These are phyloP conservation scores for Amphiprion percula DNA, from an alignment of 2,113 vertebrate genomes.

Conservation along the genomic window DNA sequence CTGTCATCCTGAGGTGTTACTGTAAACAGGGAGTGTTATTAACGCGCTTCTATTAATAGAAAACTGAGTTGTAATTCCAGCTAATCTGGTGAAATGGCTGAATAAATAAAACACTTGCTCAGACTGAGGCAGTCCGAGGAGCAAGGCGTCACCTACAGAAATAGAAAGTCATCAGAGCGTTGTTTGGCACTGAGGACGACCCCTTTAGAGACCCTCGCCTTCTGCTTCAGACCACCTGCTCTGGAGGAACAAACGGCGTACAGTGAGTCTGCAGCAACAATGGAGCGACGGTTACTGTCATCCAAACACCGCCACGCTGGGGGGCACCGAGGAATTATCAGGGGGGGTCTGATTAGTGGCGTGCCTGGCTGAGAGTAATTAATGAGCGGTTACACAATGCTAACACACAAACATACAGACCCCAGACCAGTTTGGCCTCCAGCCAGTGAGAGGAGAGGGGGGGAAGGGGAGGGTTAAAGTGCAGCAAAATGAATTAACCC, in stretches of 20 bases:
- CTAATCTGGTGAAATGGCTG: not conserved
- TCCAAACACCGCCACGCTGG: slow-evolving; percentile 51
- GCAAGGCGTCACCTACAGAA: slow-evolving; percentile 11
- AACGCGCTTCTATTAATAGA: not conserved
- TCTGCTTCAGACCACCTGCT: slow-evolving; percentile 76
- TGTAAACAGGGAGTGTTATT: not conserved
- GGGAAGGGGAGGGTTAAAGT: slow-evolving; percentile 49
- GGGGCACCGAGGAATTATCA: slow-evolving; percentile 50
- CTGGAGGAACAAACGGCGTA: slow-evolving; percentile 62
- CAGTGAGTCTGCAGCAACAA: slow-evolving; percentile 72
- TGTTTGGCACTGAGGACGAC: slow-evolving; percentile 51
- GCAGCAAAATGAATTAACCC: slow-evolving; percentile 75
- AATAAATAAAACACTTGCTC: slow-evolving; percentile 12
- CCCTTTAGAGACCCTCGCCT: slow-evolving; percentile 48
- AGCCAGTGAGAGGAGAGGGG: slow-evolving; percentile 12
- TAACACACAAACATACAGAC: slow-evolving; percentile 45
- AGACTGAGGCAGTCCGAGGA: not conserved
- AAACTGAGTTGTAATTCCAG: too few species aligned
- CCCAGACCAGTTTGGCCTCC: slow-evolving; percentile 47
- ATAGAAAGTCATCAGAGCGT: slow-evolving; percentile 48
- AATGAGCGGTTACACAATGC: slow-evolving; percentile 63
- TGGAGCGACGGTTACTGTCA: slow-evolving; percentile 72
- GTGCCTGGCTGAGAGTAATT: slow-evolving; percentile 61
- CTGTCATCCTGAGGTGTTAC: not conserved
- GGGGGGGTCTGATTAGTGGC: slow-evolving; percentile 72